Evolutionary conservation across 1,140 invertebrate genomes (phyloP).

Genomic region (Sitophilus oryzae): DNA sequence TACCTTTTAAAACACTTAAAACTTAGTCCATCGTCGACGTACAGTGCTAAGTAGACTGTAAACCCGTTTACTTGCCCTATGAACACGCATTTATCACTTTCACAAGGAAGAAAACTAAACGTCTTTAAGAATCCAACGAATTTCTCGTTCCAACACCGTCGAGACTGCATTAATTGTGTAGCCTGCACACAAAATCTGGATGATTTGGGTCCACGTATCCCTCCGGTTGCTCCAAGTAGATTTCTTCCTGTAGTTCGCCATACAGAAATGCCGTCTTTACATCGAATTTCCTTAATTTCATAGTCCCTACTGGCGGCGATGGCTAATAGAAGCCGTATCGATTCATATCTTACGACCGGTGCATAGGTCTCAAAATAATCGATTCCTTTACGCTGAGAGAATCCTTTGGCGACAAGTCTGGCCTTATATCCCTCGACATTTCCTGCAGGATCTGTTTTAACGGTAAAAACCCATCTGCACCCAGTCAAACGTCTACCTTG

Average conservation of each 20-base stretch:
- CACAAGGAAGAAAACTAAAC: no score
- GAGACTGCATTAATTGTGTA: constrained; percentile 11
- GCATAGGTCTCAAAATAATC: constrained; percentile 43
- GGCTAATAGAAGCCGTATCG: constrained; percentile 10
- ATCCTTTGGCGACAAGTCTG: constrained; percentile 43
- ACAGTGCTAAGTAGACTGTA: neutral
- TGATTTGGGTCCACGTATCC: constrained; percentile 36
- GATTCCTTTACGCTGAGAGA: constrained; percentile 38
- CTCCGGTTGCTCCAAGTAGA: constrained; percentile 42
- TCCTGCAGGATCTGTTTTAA: no score
- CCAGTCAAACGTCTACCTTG: no score
- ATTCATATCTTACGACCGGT: constrained; percentile 35
- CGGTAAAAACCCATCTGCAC: no score
- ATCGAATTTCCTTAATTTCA: constrained; percentile 36
- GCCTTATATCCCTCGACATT: no score
- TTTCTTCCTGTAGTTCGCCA: constrained; percentile 37
- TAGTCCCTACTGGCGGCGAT: constrained; percentile 1
- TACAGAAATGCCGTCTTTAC: constrained; percentile 44
- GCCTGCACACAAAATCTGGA: constrained; percentile 1
- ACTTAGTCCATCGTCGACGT: neutral
- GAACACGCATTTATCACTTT: no score
- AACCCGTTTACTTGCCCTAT: no score
- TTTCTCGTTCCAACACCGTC: constrained; percentile 8
- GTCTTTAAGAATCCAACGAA: no score
- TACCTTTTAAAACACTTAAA: neutral